A percentile compares a stretch with the other conserved stretches of the same genome.
Conservation (phyloP, 2,797 vertebrate genomes). For the Chaetophractus vellerosus region DNA sequence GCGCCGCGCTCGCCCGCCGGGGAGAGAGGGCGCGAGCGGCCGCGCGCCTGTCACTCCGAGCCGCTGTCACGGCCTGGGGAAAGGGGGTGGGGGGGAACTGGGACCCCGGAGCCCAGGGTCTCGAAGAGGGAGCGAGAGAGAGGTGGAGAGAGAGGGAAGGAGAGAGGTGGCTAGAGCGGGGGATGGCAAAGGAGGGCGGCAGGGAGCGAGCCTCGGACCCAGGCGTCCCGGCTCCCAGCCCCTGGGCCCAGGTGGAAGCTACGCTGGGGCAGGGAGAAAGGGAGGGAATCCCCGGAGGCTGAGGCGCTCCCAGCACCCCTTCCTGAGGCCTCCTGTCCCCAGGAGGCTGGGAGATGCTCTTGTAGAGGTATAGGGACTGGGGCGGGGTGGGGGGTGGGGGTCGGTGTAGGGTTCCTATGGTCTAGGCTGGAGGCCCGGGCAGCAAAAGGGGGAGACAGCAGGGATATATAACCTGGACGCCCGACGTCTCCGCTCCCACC, state of each 20-base stretch:
- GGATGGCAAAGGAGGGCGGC: neutral
- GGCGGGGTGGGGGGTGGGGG: neutral
- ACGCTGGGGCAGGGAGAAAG: neutral
- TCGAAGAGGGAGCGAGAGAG: neutral
- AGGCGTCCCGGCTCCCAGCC: neutral
- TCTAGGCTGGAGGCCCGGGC: neutral
- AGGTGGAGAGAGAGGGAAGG: neutral
- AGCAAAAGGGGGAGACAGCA: neutral
- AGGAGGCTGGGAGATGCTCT: conserved; percentile 35
- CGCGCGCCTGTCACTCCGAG: conserved; percentile 78
- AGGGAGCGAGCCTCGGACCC: neutral
- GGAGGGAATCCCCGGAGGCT: conserved; percentile 57
- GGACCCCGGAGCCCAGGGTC: conserved; percentile 58
- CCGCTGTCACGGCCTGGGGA: conserved; percentile 64
- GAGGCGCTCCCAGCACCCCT: conserved; percentile 43
- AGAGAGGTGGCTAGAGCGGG: neutral
- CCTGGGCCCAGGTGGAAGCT: neutral
- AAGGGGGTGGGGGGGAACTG: conserved; percentile 30
- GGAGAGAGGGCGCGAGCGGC: conserved; percentile 65
- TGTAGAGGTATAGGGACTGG: neutral
- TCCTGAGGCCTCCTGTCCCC: conserved; percentile 32
- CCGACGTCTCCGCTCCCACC: conserved; percentile 89
- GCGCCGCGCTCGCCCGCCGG: neutral
- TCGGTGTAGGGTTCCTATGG: neutral
- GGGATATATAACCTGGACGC: neutral